Base-by-base conservation (phyloP, 1,140 invertebrate genomes). In the Pararge aegeria region DNA sequence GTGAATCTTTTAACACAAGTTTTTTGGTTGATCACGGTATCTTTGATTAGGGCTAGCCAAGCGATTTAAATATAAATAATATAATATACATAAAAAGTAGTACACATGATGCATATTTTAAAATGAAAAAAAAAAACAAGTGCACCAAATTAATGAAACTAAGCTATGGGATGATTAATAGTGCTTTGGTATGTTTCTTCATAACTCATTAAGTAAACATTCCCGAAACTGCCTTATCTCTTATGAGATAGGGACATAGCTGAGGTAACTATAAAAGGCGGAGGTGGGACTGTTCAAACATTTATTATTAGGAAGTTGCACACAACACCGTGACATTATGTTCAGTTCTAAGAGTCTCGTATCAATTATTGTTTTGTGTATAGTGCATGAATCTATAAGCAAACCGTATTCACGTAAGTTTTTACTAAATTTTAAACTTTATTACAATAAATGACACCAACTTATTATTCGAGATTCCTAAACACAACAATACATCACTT, bases 131-230 rank as follows among this genome's bases (percentile, higher is more conserved):
- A n/a, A n/a, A n/a, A n/a, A n/a, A n/a, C n/a, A n/a, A n/a, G n/a
- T n/a, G n/a, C n/a, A n/a, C n/a, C n/a, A n/a, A n/a, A n/a, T n/a
- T n/a, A 42, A 16, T 7, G 44, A 46, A 46, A 21, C 19, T 49
- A 37, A 56, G 58, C 49, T 64, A 61, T 49, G 55, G 65, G 62
- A 73, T 77, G 69, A 75, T 78, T 70, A 78, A 75, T 78, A 68
- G 65, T 59, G 73, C 70, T 68, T 51, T 66, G 67, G 58, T 70
- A 71, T 70, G 69, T 75, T 74, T 70, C 74, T 76, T 79, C 73
- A 59, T 80, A 75, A 63, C 75, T 80, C 83, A 85, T 87, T 86
- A 89, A 70, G 75, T 75, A 83, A 89, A 89, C 81, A 89, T 87
- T 89, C 81, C 84, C 80, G 66, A 71, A 66, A 72, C 60, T 55